phyloP scores from a whole-genome alignment of 2,797 vertebrate genomes.

The Geranospiza caerulescens region DNA sequence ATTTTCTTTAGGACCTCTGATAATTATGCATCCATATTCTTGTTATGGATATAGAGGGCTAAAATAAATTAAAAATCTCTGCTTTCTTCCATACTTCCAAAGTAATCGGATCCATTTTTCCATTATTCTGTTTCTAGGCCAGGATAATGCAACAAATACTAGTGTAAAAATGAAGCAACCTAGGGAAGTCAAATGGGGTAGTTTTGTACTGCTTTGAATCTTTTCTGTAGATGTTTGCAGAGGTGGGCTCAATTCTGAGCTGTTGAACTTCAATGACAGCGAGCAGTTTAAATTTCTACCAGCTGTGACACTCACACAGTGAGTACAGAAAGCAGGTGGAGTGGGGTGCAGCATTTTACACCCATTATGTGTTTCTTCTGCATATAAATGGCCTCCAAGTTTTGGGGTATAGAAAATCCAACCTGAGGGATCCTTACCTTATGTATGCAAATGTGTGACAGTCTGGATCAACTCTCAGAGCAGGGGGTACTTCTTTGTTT shows the following conservation, averaged over 20 bases:
- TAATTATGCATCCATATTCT: neutral
- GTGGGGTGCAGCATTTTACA: neutral
- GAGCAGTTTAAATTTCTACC: neutral
- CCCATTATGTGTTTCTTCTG: accelerated
- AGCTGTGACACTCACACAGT: accelerated
- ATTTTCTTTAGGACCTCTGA: neutral
- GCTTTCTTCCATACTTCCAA: neutral
- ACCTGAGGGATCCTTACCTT: neutral
- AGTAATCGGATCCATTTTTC: neutral
- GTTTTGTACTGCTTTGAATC: neutral
- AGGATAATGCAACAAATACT: neutral
- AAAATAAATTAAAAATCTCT: neutral
- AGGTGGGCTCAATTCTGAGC: neutral
- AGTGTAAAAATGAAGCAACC: neutral
- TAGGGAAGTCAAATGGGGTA: neutral
- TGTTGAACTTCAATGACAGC: no score
- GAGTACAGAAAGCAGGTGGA: neutral
- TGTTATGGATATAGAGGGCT: neutral
- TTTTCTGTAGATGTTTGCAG: neutral
- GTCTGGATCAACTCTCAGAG: neutral
- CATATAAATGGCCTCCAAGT: neutral
- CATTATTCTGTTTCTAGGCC: neutral
- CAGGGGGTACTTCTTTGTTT: neutral
- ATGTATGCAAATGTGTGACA: neutral
- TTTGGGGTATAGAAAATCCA: neutral